Percentiles rank a stretch among this genome's conserved stretches.
phyloP scores from a whole-genome alignment of 2,888 invertebrate species.

The Craniophora ligustri region DNA sequence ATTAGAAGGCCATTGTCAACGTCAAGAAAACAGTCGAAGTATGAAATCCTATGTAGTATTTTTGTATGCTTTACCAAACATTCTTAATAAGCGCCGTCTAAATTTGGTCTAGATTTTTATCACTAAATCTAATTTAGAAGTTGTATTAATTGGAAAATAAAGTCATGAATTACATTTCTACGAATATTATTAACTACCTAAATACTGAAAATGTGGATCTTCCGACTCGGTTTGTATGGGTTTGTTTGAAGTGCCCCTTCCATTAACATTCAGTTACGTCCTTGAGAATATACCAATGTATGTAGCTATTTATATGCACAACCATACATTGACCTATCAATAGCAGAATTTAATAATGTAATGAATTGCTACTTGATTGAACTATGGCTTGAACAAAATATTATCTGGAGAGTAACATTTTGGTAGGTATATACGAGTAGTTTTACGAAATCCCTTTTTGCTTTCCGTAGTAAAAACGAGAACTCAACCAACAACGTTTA shows the following conservation, averaged over 20 bases:
- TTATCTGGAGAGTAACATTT: conserved; percentile 1
- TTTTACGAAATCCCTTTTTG: not conserved
- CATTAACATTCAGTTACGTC: conserved; percentile 54
- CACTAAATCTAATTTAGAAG: not conserved
- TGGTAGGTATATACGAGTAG: too few relatives aligned
- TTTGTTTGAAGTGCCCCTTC: conserved; percentile 53
- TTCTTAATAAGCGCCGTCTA: conserved; percentile 2
- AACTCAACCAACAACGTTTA: conserved; percentile 2
- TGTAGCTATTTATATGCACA: conserved; percentile 54
- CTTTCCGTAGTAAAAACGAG: not conserved
- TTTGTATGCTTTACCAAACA: not conserved
- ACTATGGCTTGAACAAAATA: conserved; percentile 29
- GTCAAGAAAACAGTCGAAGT: conserved; percentile 11
- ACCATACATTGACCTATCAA: conserved; percentile 49
- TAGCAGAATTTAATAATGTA: conserved; percentile 47
- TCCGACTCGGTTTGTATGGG: conserved; percentile 49
- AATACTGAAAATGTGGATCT: conserved; percentile 51
- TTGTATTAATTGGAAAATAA: conserved; percentile 23
- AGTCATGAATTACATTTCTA: conserved; percentile 29
- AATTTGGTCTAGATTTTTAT: conserved; percentile 6
- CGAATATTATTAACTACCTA: conserved; percentile 44
- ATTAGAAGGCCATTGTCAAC: conserved; percentile 15
- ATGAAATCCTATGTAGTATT: conserved; percentile 4
- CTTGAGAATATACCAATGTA: conserved; percentile 52
- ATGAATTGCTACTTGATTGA: conserved; percentile 32